These are phyloP conservation scores for Chelon labrosus DNA, from an alignment of 2,797 vertebrate species.

Conservation along the genomic window DNA sequence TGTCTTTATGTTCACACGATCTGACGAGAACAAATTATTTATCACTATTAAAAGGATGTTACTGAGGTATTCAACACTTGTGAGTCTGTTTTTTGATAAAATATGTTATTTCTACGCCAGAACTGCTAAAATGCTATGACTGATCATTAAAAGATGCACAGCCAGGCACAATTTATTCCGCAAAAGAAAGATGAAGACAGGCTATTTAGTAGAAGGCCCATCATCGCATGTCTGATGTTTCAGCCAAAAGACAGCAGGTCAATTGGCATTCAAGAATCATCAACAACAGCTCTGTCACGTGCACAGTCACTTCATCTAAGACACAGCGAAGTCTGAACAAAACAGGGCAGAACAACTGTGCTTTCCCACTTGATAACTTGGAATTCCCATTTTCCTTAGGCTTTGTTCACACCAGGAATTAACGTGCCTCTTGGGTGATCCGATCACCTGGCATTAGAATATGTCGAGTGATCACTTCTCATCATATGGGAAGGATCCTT, in stretches of 20 bases:
- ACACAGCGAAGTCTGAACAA: not conserved
- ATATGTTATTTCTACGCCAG: not conserved
- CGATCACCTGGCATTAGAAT: no score
- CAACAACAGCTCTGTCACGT: not conserved
- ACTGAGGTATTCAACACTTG: not conserved
- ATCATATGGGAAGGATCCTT: no score
- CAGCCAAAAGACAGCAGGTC: not conserved
- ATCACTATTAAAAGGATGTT: not conserved
- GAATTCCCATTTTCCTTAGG: no score
- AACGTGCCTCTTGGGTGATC: no score
- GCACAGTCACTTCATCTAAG: not conserved
- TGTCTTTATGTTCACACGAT: not conserved
- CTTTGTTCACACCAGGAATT: no score
- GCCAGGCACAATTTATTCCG: not conserved
- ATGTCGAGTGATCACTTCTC: no score
- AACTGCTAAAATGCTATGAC: not conserved
- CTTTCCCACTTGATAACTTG: no score
- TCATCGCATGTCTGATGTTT: not conserved
- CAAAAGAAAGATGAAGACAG: constrained; percentile 1
- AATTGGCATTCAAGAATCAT: not conserved
- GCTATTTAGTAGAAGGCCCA: not conserved
- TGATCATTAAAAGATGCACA: not conserved
- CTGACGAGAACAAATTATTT: not conserved
- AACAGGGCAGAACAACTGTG: no score
- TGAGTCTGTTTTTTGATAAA: not conserved